These are phyloP conservation scores for Semibalanus balanoides DNA, from an alignment of 1,140 invertebrate genomes.

Conservation along the genomic window DNA sequence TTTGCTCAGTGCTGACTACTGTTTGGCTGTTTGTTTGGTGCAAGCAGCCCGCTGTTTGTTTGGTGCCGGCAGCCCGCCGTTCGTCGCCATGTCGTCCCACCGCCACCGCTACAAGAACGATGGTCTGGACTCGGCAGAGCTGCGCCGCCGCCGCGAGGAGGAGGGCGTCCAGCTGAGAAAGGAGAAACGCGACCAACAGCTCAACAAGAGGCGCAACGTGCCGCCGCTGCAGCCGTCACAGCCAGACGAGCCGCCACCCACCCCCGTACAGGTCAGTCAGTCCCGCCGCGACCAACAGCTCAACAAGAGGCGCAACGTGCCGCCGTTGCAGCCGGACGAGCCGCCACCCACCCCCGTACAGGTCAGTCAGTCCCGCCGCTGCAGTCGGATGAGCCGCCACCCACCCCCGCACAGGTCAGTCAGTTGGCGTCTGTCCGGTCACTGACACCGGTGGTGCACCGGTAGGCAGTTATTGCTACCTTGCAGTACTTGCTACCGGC, in stretches of 20 bases:
- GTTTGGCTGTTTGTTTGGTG: too few relatives aligned
- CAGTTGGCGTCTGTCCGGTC: too few relatives aligned
- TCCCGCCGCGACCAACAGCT: constrained; percentile 83
- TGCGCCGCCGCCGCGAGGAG: constrained; percentile 80
- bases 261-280: too few relatives aligned
- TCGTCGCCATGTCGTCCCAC: constrained; percentile 42
- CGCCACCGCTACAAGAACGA: constrained; percentile 92
- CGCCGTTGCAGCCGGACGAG: constrained; percentile 31
- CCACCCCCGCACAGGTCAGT: too few relatives aligned
- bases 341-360: too few relatives aligned
- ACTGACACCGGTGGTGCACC: too few relatives aligned
- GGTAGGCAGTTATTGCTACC: too few relatives aligned
- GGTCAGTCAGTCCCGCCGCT: constrained; percentile 24
- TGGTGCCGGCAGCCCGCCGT: too few relatives aligned
- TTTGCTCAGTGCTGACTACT: too few relatives aligned
- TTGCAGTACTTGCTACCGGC: too few relatives aligned
- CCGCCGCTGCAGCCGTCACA: constrained; percentile 33
- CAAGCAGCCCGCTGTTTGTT: too few relatives aligned
- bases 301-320: constrained; percentile 82
- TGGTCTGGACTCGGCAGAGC: constrained; percentile 77
- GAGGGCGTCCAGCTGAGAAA: constrained; percentile 91
- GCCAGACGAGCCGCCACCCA: neutral
- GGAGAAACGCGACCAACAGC: constrained; percentile 83
- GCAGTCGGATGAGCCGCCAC: constrained; percentile 21
- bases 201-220: constrained; percentile 86